phyloP scores from a whole-genome alignment of 2,113 vertebrate genomes.

The Heteronetta atricapilla region DNA sequence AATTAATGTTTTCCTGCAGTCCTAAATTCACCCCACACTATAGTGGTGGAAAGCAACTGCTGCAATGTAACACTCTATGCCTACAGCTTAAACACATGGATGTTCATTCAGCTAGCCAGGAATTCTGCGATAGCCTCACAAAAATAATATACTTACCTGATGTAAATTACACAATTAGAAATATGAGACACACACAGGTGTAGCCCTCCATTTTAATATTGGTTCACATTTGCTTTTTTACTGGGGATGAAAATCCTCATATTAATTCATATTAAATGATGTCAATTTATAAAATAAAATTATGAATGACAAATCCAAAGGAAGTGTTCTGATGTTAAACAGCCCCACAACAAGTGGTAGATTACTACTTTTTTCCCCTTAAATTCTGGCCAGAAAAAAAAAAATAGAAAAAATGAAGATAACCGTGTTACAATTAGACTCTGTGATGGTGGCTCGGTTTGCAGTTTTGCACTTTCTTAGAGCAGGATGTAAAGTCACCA shows the following conservation, averaged over 20 bases:
- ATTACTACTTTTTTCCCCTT: neutral
- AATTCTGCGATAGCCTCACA: neutral
- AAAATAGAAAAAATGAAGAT: neutral
- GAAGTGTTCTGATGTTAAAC: neutral
- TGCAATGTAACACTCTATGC: neutral
- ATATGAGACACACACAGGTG: neutral
- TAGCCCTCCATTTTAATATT: neutral
- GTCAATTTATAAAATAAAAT: constrained; percentile 3
- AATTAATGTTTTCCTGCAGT: neutral
- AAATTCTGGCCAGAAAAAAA: neutral
- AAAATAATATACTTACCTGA: neutral
- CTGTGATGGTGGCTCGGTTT: neutral
- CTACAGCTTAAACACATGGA: neutral
- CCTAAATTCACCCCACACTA: neutral
- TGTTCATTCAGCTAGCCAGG: neutral
- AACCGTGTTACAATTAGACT: neutral
- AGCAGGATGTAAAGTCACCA: neutral
- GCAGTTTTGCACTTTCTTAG: neutral
- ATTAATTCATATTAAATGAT: neutral
- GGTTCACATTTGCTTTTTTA: neutral
- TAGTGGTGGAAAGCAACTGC: neutral
- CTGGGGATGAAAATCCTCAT: neutral
- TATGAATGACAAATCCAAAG: neutral
- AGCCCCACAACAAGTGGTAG: neutral
- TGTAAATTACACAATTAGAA: neutral